These are phyloP conservation scores for Vanessa atalanta DNA, from an alignment of 1,140 invertebrate species.

Conservation along the genomic window DNA sequence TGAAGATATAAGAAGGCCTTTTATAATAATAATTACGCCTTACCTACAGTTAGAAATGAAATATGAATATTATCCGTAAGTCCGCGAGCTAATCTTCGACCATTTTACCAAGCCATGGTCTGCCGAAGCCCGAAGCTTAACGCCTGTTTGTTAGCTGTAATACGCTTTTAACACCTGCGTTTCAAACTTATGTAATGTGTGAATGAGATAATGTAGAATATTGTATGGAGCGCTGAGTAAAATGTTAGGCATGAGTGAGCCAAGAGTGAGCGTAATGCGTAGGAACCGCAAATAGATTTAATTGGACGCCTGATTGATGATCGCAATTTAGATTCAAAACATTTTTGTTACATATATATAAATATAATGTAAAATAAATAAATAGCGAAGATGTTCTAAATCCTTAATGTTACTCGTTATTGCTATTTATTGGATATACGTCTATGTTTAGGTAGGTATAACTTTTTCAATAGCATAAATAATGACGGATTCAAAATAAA, in stretches of 20 bases:
- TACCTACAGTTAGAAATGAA: slow-evolving; percentile 53
- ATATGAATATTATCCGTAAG: slow-evolving; percentile 64
- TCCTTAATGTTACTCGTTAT: background rate
- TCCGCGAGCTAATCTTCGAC: slow-evolving; percentile 67
- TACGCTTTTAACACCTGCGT: slow-evolving; percentile 77
- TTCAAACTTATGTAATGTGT: slow-evolving; percentile 67
- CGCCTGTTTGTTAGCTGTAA: slow-evolving; percentile 76
- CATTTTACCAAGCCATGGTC: slow-evolving; percentile 65
- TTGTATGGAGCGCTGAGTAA: slow-evolving; percentile 60
- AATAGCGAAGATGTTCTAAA: slow-evolving; percentile 9
- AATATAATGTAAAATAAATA: slow-evolving; percentile 32
- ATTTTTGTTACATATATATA: slow-evolving; percentile 32
- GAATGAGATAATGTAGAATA: slow-evolving; percentile 66
- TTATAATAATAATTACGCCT: slow-evolving; percentile 60
- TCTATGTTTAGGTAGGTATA: no score
- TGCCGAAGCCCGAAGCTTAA: slow-evolving; percentile 72
- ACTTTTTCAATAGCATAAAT: background rate
- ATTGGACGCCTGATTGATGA: slow-evolving; percentile 49
- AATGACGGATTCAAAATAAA: background rate
- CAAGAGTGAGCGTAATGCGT: slow-evolving; percentile 41
- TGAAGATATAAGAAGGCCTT: slow-evolving; percentile 28
- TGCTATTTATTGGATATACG: background rate
- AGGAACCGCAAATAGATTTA: slow-evolving; percentile 44
- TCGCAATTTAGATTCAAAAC: slow-evolving; percentile 39
- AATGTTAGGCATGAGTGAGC: slow-evolving; percentile 44